Conservation (phyloP, 2,113 vertebrate genomes). For the Elephas maximus region DNA sequence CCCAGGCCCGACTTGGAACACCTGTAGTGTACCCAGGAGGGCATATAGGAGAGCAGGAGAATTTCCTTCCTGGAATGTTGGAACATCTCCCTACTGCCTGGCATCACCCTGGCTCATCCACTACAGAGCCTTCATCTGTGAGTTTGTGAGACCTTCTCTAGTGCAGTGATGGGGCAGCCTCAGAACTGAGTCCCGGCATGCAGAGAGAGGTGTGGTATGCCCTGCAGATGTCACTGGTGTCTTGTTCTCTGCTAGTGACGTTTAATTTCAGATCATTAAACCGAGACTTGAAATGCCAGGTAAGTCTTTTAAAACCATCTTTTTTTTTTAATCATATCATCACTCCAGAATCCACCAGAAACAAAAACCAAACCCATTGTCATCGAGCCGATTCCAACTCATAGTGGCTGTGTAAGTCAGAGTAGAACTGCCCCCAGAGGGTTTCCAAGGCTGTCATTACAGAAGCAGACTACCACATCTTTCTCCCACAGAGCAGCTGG, state of each 20-base stretch:
- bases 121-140: background rate
- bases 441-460: background rate
- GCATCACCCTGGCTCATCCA: background rate
- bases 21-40: background rate
- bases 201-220: background rate
- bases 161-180: background rate
- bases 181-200: background rate
- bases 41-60: background rate
- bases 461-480: background rate
- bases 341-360: background rate
- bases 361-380: background rate
- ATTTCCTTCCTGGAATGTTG: background rate
- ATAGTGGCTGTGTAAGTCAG: background rate
- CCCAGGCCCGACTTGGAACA: background rate
- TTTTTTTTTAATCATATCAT: background rate
- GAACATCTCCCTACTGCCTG: background rate
- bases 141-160: background rate
- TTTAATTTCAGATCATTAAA: constrained; percentile 11
- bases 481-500: background rate
- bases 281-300: background rate
- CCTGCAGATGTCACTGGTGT: background rate
- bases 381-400: background rate
- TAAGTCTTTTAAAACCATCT: background rate
- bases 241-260: background rate
- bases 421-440: background rate